These are phyloP conservation scores for Brachionichthys hirsutus DNA, from an alignment of 2,113 vertebrate genomes.

Conservation along the genomic window DNA sequence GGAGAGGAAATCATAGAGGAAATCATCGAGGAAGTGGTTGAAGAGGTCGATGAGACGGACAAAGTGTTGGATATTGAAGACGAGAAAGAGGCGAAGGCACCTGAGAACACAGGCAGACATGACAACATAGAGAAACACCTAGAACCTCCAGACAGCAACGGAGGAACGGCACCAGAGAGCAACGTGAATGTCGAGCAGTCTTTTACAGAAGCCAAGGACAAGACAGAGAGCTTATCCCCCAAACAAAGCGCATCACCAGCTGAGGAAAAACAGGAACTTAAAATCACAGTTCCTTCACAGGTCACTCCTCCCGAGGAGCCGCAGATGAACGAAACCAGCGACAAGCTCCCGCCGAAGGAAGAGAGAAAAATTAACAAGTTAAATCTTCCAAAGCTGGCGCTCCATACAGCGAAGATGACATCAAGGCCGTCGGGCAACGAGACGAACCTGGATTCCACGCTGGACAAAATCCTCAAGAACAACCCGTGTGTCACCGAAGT, in stretches of 20 bases:
- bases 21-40: constrained; percentile 64
- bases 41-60: constrained; percentile 42
- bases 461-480: constrained; percentile 88
- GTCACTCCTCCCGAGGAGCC: constrained; percentile 4
- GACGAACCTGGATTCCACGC: constrained; percentile 89
- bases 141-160: background rate
- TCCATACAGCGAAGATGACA: constrained; percentile 90
- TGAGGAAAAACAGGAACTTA: constrained; percentile 44
- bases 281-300: constrained; percentile 15
- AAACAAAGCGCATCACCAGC: constrained; percentile 16
- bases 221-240: constrained; percentile 5
- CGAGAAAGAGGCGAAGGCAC: no score
- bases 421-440: constrained; percentile 94
- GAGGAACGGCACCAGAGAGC: constrained; percentile 11
- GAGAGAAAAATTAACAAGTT: constrained; percentile 87
- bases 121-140: constrained; percentile 16
- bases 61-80: constrained; percentile 26
- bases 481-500: constrained; percentile 86
- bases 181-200: background rate
- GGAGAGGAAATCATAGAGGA: constrained; percentile 65
- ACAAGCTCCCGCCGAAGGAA: constrained; percentile 73
- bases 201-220: constrained; percentile 14
- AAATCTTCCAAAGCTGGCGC: constrained; percentile 84
- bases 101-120: background rate
- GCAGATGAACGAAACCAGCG: constrained; percentile 42